These are phyloP conservation scores for Sphyrna mokarran DNA, from an alignment of 2,113 vertebrate species.

Conservation along the genomic window DNA sequence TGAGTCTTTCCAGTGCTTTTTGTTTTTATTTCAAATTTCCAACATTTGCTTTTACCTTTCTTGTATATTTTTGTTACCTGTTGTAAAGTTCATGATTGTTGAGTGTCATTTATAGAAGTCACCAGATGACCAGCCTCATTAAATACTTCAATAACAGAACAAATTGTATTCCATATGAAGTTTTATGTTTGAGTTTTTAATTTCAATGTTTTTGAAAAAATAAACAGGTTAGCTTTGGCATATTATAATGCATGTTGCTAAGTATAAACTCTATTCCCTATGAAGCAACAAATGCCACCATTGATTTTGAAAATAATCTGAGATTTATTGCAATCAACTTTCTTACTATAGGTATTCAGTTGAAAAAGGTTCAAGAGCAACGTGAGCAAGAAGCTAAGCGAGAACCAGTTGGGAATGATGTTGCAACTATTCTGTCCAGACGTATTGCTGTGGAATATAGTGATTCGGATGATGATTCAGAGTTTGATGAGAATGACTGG, in stretches of 20 bases:
- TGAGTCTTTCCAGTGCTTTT: too few species aligned
- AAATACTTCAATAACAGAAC: neutral
- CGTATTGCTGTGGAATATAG: slow-evolving; percentile 97
- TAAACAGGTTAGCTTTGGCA: neutral
- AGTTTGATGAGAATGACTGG: slow-evolving; percentile 94
- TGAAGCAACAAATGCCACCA: neutral
- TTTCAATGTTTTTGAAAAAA: neutral
- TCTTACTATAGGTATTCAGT: slow-evolving; percentile 73
- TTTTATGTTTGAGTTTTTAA: neutral
- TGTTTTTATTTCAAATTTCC: too few species aligned
- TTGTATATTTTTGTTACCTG: neutral
- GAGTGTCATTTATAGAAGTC: neutral
- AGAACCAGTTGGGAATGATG: slow-evolving; percentile 86
- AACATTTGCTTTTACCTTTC: too few species aligned
- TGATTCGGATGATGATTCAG: slow-evolving; percentile 89
- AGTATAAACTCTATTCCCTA: neutral
- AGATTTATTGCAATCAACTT: neutral
- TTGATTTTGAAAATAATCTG: neutral
- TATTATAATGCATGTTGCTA: neutral
- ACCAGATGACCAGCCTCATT: neutral
- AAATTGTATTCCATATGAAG: neutral
- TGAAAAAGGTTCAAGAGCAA: slow-evolving; percentile 98
- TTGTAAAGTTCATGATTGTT: neutral
- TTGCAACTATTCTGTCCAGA: slow-evolving; percentile 88
- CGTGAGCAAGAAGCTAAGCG: slow-evolving; percentile 91